Base-by-base conservation (phyloP, 2,888 invertebrate species). In the Drosophila atroscutellata region DNA sequence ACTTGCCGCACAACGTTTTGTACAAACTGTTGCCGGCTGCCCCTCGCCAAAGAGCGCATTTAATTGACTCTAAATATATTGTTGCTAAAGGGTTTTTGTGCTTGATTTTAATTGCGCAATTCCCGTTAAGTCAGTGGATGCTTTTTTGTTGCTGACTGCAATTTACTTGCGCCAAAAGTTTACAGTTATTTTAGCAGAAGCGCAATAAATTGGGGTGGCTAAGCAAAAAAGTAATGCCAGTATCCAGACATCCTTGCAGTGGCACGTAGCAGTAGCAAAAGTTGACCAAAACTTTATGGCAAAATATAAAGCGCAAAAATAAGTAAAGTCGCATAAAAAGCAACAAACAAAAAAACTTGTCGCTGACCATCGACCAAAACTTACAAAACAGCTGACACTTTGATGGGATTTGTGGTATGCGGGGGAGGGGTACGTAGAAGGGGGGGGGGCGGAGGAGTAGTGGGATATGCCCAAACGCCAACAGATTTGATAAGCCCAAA, bases 51-150 rank as follows among this genome's bases (percentile, higher is more conserved):
- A 9, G 24, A 26, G 42, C 11, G 61, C 57, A 20, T 76, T 89
- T 84, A 86, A 89, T 84, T 79, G 89, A 89, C 84, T 81, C 86
- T 81, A 89, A 84, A 83, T 81, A 86, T 89, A 83, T 89, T 74
- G 79, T 66, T 76, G 78, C 72, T 26, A 34, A n/a, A n/a, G 26
- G 28, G 28, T 37, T 51, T 82, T 85, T 81, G 83, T 67, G 56
- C 55, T 45, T 45, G 57, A 69, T 70, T 88, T 86, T 84, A 86
- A 84, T 84, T 84, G 79, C 65, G 58, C 69, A 62, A 72, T 86
- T 75, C 67, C 45, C 39, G 68, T 72, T 77, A 67, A 77, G 67
- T 62, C 56, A 51, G 63, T 68, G 37, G 39, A 34, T 56, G 45
- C 51, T 74, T 89, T 77, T 80, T 81, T 26, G 62, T 75, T 69